phyloP scores from a whole-genome alignment of 2,888 invertebrate genomes.

The Orchesella flavescens region DNA sequence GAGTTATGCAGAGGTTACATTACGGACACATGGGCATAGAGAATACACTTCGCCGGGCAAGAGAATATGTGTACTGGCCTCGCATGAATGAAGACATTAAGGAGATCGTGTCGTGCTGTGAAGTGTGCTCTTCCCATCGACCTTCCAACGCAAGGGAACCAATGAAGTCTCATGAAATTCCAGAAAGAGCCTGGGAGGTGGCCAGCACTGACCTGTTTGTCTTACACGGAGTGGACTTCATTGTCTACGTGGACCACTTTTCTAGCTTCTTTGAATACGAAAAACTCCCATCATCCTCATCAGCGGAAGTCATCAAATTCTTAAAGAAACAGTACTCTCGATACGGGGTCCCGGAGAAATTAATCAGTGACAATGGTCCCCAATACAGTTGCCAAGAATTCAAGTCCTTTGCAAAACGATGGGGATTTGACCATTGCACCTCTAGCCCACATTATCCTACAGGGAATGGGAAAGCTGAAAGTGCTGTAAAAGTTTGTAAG shows the following conservation, averaged over 20 bases:
- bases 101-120: constrained; percentile 20
- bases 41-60: constrained; percentile 41
- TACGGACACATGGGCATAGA: constrained; percentile 55
- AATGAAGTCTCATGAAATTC: constrained; percentile 57
- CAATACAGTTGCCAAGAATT: constrained; percentile 61
- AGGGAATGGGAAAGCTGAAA: constrained; percentile 72
- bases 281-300: constrained; percentile 51
- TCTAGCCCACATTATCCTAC: constrained; percentile 68
- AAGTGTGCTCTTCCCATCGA: constrained; percentile 11
- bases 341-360: constrained; percentile 63
- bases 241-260: constrained; percentile 69
- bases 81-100: constrained; percentile 51
- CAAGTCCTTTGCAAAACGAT: constrained; percentile 61
- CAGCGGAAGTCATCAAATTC: background rate
- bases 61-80: constrained; percentile 61
- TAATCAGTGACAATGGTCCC: constrained; percentile 65
- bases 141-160: constrained; percentile 35
- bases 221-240: constrained; percentile 46
- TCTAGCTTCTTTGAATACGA: constrained; percentile 70
- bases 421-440: constrained; percentile 68
- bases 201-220: constrained; percentile 67
- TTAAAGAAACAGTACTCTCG: background rate
- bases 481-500: constrained; percentile 71
- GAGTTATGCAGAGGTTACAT: constrained; percentile 43
- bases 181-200: constrained; percentile 63